These are phyloP conservation scores for Psammodynastes pulverulentus DNA, from an alignment of 2,113 vertebrate species.

Conservation along the genomic window DNA sequence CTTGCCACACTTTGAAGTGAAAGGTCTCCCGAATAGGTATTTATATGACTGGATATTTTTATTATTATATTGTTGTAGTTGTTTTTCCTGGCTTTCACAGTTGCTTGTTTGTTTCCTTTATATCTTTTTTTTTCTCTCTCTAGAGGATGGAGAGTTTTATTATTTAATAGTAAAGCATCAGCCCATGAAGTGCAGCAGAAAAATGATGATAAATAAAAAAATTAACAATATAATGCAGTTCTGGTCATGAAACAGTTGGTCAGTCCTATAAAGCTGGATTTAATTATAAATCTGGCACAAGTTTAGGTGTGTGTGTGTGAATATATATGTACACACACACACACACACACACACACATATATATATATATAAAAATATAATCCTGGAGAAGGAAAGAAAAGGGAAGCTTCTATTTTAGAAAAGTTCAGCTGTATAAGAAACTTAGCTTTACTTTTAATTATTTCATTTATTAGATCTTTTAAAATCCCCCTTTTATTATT, in stretches of 20 bases:
- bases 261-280: neutral
- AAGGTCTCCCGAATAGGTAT: slow-evolving; percentile 50
- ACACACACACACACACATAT: too few species aligned
- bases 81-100: slow-evolving; percentile 25
- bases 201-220: neutral
- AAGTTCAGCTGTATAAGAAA: neutral
- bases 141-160: slow-evolving; percentile 33
- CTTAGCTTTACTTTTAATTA: neutral
- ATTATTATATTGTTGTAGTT: neutral
- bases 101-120: slow-evolving; percentile 26
- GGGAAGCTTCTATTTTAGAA: neutral
- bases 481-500: neutral
- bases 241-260: neutral
- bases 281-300: neutral
- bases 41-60: slow-evolving; percentile 18
- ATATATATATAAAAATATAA: too few species aligned
- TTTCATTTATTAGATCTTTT: neutral
- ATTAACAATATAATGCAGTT: neutral
- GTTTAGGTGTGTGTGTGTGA: neutral
- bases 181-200: slow-evolving; percentile 9
- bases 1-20: slow-evolving; percentile 57
- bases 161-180: slow-evolving; percentile 43
- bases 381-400: neutral
- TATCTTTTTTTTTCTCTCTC: neutral
- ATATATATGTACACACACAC: too few species aligned